A percentile compares a stretch with the other conserved stretches of the same genome.
These are phyloP conservation scores for Mylabris phalerata DNA, from an alignment of 1,140 invertebrate genomes.

Conservation along the genomic window DNA sequence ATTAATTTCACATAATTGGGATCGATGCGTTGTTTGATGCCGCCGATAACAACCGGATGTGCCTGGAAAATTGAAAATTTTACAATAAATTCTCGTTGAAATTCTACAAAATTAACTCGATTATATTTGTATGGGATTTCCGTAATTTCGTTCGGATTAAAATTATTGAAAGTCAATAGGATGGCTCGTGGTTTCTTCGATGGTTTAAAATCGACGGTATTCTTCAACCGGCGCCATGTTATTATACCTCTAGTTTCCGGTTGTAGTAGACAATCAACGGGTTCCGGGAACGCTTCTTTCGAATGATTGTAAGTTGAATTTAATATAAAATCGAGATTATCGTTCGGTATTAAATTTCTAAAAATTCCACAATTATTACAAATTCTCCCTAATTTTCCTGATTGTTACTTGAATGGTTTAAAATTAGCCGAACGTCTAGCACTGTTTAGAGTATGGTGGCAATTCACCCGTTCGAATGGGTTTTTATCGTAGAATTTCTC, in stretches of 20 bases:
- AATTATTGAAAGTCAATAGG: neutral
- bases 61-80: constrained; percentile 38
- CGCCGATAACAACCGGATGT: constrained; percentile 50
- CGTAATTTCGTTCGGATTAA: neutral
- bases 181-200: constrained; percentile 28
- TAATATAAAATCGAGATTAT: constrained; percentile 54
- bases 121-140: neutral
- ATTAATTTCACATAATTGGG: constrained; percentile 57
- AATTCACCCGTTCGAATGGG: constrained; percentile 49
- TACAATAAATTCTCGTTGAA: neutral
- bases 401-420: constrained; percentile 32
- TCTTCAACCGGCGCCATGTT: constrained; percentile 52
- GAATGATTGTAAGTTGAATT: constrained; percentile 54
- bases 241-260: constrained; percentile 48
- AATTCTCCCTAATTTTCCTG: neutral
- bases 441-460: constrained; percentile 55
- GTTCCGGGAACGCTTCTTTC: constrained; percentile 51
- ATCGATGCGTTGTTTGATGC: constrained; percentile 50
- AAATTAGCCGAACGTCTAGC: constrained; percentile 48
- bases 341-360: constrained; percentile 46
- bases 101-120: neutral
- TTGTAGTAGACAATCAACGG: constrained; percentile 51
- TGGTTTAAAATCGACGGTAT: constrained; percentile 47
- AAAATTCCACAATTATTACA: constrained; percentile 1
- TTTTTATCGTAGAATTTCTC: constrained; percentile 3